Evolutionary conservation across 1,140 invertebrate genomes (phyloP).

Genomic region (Rhagoletis pomonella): DNA sequence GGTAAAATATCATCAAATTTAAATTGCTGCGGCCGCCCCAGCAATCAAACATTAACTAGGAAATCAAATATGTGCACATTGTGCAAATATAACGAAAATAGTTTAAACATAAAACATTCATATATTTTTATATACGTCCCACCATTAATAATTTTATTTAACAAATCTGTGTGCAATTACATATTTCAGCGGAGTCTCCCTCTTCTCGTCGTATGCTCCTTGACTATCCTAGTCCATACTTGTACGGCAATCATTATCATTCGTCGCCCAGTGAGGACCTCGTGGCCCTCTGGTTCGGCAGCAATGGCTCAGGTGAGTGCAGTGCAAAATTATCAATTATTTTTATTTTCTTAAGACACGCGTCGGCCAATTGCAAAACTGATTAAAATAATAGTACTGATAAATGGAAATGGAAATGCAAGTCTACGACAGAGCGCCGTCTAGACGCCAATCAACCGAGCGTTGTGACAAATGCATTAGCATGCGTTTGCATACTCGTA

Average conservation of each 20-base stretch:
- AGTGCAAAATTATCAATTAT: not conserved
- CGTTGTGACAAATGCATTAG: not conserved
- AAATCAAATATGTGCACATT: too few relatives aligned
- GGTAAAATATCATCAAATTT: too few relatives aligned
- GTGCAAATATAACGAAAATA: too few relatives aligned
- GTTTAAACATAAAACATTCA: too few relatives aligned
- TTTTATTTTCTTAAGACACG: not conserved
- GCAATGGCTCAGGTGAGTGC: conserved; percentile 75
- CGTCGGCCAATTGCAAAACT: not conserved
- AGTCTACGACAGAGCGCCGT: conserved; percentile 23
- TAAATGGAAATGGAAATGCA: conserved; percentile 46
- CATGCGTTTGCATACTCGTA: not conserved
- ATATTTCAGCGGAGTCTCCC: conserved; percentile 65
- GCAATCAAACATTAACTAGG: too few relatives aligned
- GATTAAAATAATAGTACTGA: conserved; percentile 48
- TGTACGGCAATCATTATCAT: conserved; percentile 74
- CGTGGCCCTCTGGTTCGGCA: conserved; percentile 77
- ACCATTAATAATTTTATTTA: too few relatives aligned
- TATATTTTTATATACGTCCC: too few relatives aligned
- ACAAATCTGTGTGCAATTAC: not conserved
- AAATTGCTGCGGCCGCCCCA: too few relatives aligned
- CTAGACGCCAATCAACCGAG: conserved; percentile 50
- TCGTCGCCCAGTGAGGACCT: conserved; percentile 75
- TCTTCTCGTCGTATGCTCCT: conserved; percentile 71
- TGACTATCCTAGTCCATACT: conserved; percentile 74